Conservation (phyloP, 2,113 vertebrate species). For the Oenanthe melanoleuca region DNA sequence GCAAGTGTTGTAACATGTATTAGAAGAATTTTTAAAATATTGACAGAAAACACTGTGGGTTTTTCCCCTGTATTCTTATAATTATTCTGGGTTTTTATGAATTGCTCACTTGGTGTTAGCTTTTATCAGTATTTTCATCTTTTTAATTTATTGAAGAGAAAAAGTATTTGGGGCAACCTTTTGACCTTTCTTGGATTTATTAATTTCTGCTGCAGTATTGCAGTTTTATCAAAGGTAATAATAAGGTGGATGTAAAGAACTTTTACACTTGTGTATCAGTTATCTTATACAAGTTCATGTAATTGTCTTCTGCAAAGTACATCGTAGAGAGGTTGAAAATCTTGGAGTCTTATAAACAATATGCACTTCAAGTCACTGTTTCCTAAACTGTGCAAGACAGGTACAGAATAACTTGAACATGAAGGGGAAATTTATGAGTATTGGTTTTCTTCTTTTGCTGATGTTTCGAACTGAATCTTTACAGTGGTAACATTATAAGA, state of each 20-base stretch:
- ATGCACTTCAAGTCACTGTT: background rate
- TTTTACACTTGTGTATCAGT: background rate
- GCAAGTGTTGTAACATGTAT: background rate
- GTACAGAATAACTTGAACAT: background rate
- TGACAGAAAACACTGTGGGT: background rate
- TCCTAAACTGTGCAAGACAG: background rate
- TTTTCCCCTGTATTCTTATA: background rate
- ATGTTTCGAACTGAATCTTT: background rate
- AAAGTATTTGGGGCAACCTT: background rate
- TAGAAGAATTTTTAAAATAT: background rate
- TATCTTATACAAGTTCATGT: background rate
- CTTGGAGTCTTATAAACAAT: background rate
- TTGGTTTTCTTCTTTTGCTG: background rate
- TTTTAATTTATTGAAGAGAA: background rate
- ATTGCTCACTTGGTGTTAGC: background rate
- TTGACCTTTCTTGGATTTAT: background rate
- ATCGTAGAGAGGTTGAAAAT: background rate
- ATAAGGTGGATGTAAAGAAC: background rate
- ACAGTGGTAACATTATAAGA: background rate
- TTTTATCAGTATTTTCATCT: background rate
- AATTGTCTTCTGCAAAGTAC: background rate
- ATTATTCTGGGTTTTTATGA: background rate
- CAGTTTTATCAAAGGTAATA: background rate
- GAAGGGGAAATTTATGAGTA: background rate
- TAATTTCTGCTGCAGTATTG: background rate